Conservation (phyloP, 2,888 invertebrate species). For the Byasa hedistus region DNA sequence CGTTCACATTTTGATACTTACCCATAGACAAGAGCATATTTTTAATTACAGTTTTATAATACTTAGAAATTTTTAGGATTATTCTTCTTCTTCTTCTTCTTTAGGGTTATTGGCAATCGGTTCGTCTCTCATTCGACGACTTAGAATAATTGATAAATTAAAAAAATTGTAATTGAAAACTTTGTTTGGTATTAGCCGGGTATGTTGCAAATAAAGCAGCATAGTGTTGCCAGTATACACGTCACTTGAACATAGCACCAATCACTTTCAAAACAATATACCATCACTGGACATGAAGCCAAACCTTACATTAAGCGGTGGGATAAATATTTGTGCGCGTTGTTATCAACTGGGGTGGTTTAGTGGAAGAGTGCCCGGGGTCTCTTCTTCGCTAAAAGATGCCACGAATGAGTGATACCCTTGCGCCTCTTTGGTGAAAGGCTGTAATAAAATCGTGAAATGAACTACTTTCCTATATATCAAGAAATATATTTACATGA, state of each 20-base stretch:
- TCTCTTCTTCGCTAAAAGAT: slow-evolving; percentile 67
- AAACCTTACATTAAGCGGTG: slow-evolving; percentile 63
- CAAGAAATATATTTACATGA: not conserved
- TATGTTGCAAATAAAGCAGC: not conserved
- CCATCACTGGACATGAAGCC: slow-evolving; percentile 30
- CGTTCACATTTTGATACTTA: too few species aligned
- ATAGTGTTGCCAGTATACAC: slow-evolving; percentile 10
- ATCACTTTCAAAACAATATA: slow-evolving; percentile 49
- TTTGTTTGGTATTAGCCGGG: too few species aligned
- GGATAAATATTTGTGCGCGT: slow-evolving; percentile 45
- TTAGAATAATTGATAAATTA: too few species aligned
- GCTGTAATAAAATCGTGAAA: slow-evolving; percentile 45
- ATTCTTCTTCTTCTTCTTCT: too few species aligned
- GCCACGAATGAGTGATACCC: slow-evolving; percentile 68
- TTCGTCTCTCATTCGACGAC: too few species aligned
- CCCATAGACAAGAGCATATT: too few species aligned
- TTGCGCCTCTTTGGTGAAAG: slow-evolving; percentile 70
- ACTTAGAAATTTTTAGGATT: too few species aligned
- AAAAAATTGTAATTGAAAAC: too few species aligned
- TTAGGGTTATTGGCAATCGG: too few species aligned
- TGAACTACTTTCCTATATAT: not conserved
- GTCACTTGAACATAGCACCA: slow-evolving; percentile 55
- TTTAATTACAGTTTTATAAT: too few species aligned
- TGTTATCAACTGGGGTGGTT: slow-evolving; percentile 33
- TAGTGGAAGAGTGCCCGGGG: slow-evolving; percentile 70